Evolutionary conservation across 2,113 vertebrate species (phyloP).

Genomic region (Stegostoma tigrinum): DNA sequence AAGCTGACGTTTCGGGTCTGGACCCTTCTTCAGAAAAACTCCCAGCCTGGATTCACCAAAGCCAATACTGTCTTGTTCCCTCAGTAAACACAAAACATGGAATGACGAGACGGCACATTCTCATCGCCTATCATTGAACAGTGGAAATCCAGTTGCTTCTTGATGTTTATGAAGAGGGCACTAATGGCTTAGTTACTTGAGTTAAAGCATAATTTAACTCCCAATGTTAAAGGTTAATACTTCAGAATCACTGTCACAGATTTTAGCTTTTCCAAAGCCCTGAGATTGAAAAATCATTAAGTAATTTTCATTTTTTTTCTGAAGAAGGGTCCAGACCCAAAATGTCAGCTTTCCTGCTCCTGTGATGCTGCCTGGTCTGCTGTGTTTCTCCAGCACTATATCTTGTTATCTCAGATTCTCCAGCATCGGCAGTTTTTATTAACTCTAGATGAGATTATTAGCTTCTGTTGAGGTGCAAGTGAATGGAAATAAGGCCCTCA

Average conservation of each 20-base stretch:
- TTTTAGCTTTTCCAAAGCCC: background rate
- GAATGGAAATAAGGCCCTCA: too few relatives aligned
- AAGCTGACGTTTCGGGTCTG: too few relatives aligned
- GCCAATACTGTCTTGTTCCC: background rate
- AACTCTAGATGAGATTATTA: too few relatives aligned
- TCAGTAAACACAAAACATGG: background rate
- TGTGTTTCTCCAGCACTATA: too few relatives aligned
- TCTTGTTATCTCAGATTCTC: too few relatives aligned
- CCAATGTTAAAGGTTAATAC: background rate
- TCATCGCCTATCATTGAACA: background rate
- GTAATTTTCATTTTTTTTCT: conserved; percentile 15
- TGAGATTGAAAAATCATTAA: conserved; percentile 33
- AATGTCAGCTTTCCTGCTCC: too few relatives aligned
- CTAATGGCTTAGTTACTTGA: background rate
- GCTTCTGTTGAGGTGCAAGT: too few relatives aligned
- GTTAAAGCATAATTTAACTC: conserved; percentile 8
- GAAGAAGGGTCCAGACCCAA: too few relatives aligned
- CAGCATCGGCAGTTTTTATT: too few relatives aligned
- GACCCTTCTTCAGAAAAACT: background rate
- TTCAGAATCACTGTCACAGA: background rate
- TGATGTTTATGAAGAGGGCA: background rate
- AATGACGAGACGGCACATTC: background rate
- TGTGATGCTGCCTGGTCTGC: too few relatives aligned
- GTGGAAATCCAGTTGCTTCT: background rate
- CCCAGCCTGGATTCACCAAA: background rate